These are phyloP conservation scores for Agraylea sexmaculata DNA, from an alignment of 1,140 invertebrate genomes.

Conservation along the genomic window DNA sequence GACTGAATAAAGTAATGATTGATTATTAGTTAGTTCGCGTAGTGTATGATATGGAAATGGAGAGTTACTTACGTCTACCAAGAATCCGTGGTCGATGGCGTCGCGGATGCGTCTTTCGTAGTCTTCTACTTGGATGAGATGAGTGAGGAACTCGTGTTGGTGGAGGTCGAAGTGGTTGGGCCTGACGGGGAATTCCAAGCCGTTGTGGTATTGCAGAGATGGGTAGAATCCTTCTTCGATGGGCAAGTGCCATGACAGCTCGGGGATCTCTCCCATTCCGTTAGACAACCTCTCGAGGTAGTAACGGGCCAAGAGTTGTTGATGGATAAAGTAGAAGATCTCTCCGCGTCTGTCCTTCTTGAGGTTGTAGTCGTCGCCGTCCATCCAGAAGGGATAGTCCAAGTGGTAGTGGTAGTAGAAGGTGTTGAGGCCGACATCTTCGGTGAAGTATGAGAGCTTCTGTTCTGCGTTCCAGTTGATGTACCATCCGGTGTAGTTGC, in stretches of 20 bases:
- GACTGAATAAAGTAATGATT: slow-evolving; percentile 22
- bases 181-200: slow-evolving; percentile 50
- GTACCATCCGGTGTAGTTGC: slow-evolving; percentile 37
- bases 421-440: slow-evolving; percentile 57
- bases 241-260: slow-evolving; percentile 38
- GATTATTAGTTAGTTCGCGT: slow-evolving; percentile 5
- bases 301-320: slow-evolving; percentile 51
- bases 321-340: slow-evolving; percentile 44
- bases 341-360: slow-evolving; percentile 50
- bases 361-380: slow-evolving; percentile 40
- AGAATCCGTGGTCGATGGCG: slow-evolving; percentile 49
- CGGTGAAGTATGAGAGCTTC: slow-evolving; percentile 55
- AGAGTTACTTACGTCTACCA: slow-evolving; percentile 34
- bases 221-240: slow-evolving; percentile 47
- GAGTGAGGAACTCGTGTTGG: slow-evolving; percentile 32
- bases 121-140: slow-evolving; percentile 36
- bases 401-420: slow-evolving; percentile 60
- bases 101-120: slow-evolving; percentile 48
- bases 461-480: slow-evolving; percentile 36
- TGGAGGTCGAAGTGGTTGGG: slow-evolving; percentile 44
- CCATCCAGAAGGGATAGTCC: slow-evolving; percentile 55
- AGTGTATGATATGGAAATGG: slow-evolving; percentile 4
- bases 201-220: slow-evolving; percentile 47
- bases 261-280: slow-evolving; percentile 45
- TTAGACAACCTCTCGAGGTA: slow-evolving; percentile 52